Evolutionary conservation across 2,888 invertebrate species (phyloP), one percentile per base, ranked within the genome.

Genomic region (Cryptocephalus primarius): DNA sequence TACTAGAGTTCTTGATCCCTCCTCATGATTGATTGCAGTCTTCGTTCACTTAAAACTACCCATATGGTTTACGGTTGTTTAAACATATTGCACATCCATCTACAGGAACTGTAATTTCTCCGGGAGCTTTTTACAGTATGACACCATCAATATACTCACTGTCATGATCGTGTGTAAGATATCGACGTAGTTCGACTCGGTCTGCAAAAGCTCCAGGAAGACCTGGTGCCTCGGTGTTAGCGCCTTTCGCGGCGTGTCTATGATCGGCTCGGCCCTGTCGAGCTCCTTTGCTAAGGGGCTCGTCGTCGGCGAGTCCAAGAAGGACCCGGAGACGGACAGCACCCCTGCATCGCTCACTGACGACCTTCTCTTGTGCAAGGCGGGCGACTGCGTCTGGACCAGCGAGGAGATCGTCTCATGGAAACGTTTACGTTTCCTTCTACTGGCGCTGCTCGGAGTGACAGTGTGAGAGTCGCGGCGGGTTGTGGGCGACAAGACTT

Each of bases 171-270:
- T 93, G 60, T 89, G 83, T 59, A 99, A 77, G 64, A 97, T 94
- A 51, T 86, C 87, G 49, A 97, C 94, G 71, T 97, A 99, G 77
- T 99, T 99, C 49, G 85, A 88, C 72, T 99, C 99, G 1, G 99
- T 99, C 70, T 94, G 91, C 53, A 91, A 80, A 60, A 99, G 78
- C 72, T 99, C 97, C 72, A 88, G 79, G 67, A 88, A 88, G 43
- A 89, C 88, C 71, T 85, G 85, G 63, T 88, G 86, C 44, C 90
- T 75, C 3, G 85, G 80, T 39, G 86, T 83, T 67, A 83, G 75
- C 56, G 79, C 76, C 61, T 84, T 84, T 52, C 83, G 72, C 48
- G 80, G 76, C 44, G 79, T 75, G 60, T 83, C 84, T 57, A 75
- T 76, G 40, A 59, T 53, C 3, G 62, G 46, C 46, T 60, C 60